A percentile compares a stretch with the other conserved stretches of the same genome.
phyloP scores from a whole-genome alignment of 2,797 vertebrate genomes.

The Enteromius fasciolatus region DNA sequence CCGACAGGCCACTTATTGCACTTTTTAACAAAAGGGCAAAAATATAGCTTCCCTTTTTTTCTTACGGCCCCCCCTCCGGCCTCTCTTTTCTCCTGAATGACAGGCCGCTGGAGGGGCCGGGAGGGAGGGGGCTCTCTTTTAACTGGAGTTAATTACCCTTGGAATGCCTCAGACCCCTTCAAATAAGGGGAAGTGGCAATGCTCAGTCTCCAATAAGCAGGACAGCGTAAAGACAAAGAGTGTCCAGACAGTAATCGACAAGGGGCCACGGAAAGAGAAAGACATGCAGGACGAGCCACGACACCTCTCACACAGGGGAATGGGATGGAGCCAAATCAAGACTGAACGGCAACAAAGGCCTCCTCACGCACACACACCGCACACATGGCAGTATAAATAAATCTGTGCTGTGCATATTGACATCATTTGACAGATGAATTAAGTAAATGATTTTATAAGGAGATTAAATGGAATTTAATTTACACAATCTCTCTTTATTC shows the following conservation, averaged over 20 bases:
- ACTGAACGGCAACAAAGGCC: constrained; percentile 52
- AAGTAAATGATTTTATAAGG: constrained; percentile 89
- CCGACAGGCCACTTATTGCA: constrained; percentile 70
- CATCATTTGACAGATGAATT: constrained; percentile 85
- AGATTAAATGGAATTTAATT: constrained; percentile 88
- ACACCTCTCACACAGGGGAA: constrained; percentile 59
- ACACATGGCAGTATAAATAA: constrained; percentile 66
- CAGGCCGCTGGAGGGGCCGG: constrained; percentile 65
- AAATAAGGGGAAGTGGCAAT: constrained; percentile 82
- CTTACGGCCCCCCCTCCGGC: constrained; percentile 60
- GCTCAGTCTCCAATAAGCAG: constrained; percentile 81
- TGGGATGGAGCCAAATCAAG: constrained; percentile 41
- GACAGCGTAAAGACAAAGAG: constrained; percentile 72
- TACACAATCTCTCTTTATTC: constrained; percentile 79
- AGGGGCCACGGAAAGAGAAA: constrained; percentile 60
- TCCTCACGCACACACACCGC: constrained; percentile 61
- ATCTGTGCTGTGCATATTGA: constrained; percentile 80
- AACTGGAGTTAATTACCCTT: constrained; percentile 91
- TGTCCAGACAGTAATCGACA: constrained; percentile 67
- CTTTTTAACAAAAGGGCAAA: constrained; percentile 81
- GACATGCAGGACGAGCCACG: constrained; percentile 52
- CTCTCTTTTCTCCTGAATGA: constrained; percentile 75
- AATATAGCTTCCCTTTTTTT: constrained; percentile 70
- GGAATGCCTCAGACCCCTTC: constrained; percentile 84
- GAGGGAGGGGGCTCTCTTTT: constrained; percentile 76